Evolutionary conservation across 1,140 invertebrate genomes (phyloP).

Genomic region (Apis cerana): DNA sequence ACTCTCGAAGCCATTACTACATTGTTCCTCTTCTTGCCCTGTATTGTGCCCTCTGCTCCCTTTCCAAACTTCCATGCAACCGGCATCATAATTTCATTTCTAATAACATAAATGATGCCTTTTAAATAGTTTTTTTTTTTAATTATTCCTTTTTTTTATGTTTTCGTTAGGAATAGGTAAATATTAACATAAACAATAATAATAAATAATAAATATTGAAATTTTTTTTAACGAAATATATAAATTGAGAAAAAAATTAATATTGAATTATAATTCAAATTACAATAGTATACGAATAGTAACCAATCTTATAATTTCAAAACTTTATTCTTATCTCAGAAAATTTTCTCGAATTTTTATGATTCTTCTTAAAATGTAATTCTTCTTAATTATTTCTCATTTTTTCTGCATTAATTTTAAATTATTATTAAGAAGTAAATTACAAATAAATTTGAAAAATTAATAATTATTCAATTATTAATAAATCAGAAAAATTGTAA

Average conservation of each 20-base stretch:
- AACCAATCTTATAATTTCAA: slow-evolving; percentile 1
- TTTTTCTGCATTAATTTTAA: neutral
- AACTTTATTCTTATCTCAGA: neutral
- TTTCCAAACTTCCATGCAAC: slow-evolving; percentile 30
- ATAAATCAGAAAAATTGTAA: neutral
- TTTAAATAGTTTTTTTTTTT: slow-evolving; percentile 8
- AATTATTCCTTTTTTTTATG: neutral
- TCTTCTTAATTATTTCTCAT: neutral
- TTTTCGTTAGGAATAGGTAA: neutral
- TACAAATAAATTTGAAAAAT: neutral
- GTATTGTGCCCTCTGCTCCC: slow-evolving; percentile 23
- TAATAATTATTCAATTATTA: neutral
- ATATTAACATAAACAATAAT: neutral
- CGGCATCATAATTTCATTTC: slow-evolving; percentile 66
- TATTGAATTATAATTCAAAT: neutral
- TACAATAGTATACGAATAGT: too few species aligned
- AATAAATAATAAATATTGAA: neutral
- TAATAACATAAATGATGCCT: slow-evolving; percentile 65
- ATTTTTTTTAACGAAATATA: neutral
- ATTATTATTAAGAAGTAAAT: neutral
- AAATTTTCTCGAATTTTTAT: neutral
- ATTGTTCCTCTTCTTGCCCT: slow-evolving; percentile 1
- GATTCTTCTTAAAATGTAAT: neutral
- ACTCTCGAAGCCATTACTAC: neutral
- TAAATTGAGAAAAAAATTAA: too few species aligned